A percentile compares a stretch with the other conserved stretches of the same genome.
These are phyloP conservation scores for Kryptolebias ocellatus DNA, from an alignment of 2,797 vertebrate genomes.

Conservation along the genomic window DNA sequence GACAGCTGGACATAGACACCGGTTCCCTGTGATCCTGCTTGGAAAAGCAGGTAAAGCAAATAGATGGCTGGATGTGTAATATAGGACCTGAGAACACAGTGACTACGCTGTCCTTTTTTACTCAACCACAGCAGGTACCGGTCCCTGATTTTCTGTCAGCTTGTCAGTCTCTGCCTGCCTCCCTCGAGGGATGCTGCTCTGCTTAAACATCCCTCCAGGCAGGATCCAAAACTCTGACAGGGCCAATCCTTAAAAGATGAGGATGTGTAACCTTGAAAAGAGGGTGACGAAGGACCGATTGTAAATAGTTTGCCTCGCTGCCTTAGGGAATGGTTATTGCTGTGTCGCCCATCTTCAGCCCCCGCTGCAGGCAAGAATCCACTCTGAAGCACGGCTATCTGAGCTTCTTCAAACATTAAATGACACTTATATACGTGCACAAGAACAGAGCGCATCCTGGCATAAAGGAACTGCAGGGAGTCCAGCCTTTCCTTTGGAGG, in stretches of 20 bases:
- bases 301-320: conserved; percentile 38
- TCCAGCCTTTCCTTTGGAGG: conserved; percentile 47
- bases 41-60: no score
- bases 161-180: conserved; percentile 50
- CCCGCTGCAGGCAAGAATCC: conserved; percentile 36
- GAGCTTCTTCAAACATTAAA: conserved; percentile 29
- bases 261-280: conserved; percentile 53
- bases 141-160: conserved; percentile 47
- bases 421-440: conserved; percentile 32
- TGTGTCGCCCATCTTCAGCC: conserved; percentile 17
- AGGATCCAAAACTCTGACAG: conserved; percentile 53
- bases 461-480: conserved; percentile 51
- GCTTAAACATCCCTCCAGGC: conserved; percentile 69
- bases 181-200: conserved; percentile 42
- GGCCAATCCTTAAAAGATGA: conserved; percentile 40
- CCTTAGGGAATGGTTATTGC: conserved; percentile 43
- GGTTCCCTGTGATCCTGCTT: no score
- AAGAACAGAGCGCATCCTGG: conserved; percentile 35
- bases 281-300: conserved; percentile 31
- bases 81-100: no score
- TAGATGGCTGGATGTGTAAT: no score
- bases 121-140: conserved; percentile 17
- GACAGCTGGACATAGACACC: no score
- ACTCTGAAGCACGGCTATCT: conserved; percentile 30
- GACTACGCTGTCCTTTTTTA: neutral